phyloP scores from a whole-genome alignment of 2,797 vertebrate species.

The Tangara arthus region DNA sequence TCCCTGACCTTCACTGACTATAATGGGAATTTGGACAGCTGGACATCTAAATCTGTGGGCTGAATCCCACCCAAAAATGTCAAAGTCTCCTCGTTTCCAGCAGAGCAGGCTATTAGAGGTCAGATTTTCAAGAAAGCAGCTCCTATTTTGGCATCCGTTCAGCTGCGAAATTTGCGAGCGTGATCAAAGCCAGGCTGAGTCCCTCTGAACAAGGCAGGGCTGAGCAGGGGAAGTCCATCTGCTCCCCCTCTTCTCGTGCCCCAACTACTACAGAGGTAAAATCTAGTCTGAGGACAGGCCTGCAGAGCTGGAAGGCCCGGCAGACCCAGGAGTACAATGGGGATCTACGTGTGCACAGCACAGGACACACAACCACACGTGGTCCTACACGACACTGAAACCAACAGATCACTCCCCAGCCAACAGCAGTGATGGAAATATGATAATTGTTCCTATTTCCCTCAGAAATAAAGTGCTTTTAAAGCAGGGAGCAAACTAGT shows the following conservation, averaged over 20 bases:
- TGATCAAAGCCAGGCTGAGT: background rate
- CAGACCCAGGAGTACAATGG: background rate
- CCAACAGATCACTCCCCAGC: background rate
- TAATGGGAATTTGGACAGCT: background rate
- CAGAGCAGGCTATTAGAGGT: background rate
- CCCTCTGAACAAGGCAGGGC: fast-evolving
- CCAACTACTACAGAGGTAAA: background rate
- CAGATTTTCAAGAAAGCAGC: background rate
- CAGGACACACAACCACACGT: fast-evolving
- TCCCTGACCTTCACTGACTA: background rate
- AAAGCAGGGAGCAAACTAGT: background rate
- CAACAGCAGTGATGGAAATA: background rate
- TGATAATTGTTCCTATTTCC: background rate
- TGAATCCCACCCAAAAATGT: background rate
- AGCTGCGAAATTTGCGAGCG: background rate
- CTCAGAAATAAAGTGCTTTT: background rate
- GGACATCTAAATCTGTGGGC: background rate
- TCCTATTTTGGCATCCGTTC: background rate
- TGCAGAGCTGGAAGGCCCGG: background rate
- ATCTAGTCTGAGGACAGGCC: background rate
- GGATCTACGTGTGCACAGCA: fast-evolving
- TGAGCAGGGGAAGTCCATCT: background rate
- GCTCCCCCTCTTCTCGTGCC: background rate
- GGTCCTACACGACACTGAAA: background rate
- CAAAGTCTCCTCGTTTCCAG: background rate